Base-by-base conservation (phyloP, 1,140 invertebrate genomes). In the Drosophila kurseongensis region DNA sequence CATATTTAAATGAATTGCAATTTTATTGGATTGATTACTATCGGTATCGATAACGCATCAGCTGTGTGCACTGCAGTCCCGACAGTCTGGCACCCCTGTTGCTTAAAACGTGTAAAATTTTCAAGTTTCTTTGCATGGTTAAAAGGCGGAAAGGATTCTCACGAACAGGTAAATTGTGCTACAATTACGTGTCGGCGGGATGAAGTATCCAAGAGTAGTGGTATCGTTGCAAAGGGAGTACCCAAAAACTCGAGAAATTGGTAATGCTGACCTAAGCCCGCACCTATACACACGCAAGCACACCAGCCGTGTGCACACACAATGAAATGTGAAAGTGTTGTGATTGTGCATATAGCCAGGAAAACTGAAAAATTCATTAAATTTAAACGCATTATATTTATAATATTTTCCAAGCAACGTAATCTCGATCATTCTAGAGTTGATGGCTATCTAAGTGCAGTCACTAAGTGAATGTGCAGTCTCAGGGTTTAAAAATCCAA, bases 311-410 rank as follows among this genome's bases (percentile, higher is more conserved):
- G 45, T 61, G 40, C 74, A 44, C 55, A 63, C 62, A 54, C 36
- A 58, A 75, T 59, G 38, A 60, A 86, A 88, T 86, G 83, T 86
- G 79, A 86, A 86, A 88, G 82, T 88, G 75, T 86, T 86, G 81
- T 77, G 50, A 71, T 58, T 77, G 81, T 86, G 60, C 60, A 85
- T 69, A 62, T 57, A 48, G 51, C 80, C 58, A 60, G 62, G 35
- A 50, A 68, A 59, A 60, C 59, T 58, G n/a, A 51, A 52, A 52
- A 47, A 41, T 75, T 68, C 18, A 62, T 57, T 29, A 57, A 61
- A 76, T 35, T 41, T 16, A n/a, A 51, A 56, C 40, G 36, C 9
- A 9, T 14, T 27, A 48, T 41, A 54, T 16, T 18, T 38, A 41
- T 47, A 54, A 41, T 59, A 59, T 66, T 40, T 5, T 10, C 0